Base-by-base conservation (phyloP, 1,140 invertebrate species). In the Diprion similis region DNA sequence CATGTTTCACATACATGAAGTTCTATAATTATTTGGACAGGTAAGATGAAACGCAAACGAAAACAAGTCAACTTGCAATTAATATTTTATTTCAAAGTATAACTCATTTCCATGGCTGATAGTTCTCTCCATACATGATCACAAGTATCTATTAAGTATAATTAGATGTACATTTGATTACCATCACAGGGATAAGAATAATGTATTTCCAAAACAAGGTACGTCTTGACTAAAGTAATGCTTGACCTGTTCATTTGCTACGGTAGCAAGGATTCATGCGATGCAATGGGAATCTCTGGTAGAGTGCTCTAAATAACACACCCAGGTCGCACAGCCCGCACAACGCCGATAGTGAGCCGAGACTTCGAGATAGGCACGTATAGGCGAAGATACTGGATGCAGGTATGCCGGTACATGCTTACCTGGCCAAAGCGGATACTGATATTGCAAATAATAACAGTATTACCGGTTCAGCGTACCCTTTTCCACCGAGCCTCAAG, bases 391-490 rank as follows among this genome's bases (percentile, higher is more conserved):
- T 64, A 64, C 59, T 64, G 13, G 13, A 64, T 64, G 59, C 13
- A 64, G 17, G 59, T 17, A 64, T 64, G 8, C 59, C 59, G 13
- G 15, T 68, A 68, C 19, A 11, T 18, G 17, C 66, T 19, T 8
- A 68, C 8, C 66, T 17, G 59, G 13, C 17, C 17, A 64, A 8
- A 68, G 66, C 37, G 17, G 18, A 68, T 68, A 18, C 66, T 68
- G 66, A 68, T 68, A 68, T 68, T 19, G 18, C 66, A 68, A 45
- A 68, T 68, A 68, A 68, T 68, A 68, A 68, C 66, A 68, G 66
- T 68, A 68, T 68, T 68, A 68, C 66, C 66, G 66, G 66, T 68
- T 68, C 66, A 18, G n/a, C 11, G 51, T 59, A 17, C 51, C 51
- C 51, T 59, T 17, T 13, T 17, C 51, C 11, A 59, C 11, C 51